phyloP scores from a whole-genome alignment of 2,797 vertebrate species.

The Chloroceryle inda region DNA sequence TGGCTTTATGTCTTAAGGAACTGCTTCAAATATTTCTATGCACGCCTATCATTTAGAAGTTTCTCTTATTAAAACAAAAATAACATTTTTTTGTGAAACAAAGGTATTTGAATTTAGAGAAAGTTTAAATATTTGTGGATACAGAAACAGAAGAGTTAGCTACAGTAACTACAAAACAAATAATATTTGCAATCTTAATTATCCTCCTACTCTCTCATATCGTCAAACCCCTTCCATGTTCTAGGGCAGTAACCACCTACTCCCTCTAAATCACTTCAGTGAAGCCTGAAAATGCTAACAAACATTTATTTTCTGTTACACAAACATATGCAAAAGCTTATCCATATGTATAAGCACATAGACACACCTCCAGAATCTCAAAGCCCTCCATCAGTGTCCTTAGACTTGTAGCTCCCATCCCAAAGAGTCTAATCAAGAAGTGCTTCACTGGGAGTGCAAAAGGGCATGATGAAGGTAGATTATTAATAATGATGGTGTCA shows the following conservation, averaged over 20 bases:
- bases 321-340: constrained; percentile 4
- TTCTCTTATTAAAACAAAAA: neutral
- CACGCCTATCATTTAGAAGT: neutral
- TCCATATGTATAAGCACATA: neutral
- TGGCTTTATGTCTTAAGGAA: neutral
- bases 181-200: constrained; percentile 30
- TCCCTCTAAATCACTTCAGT: neutral
- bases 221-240: neutral
- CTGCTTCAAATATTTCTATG: neutral
- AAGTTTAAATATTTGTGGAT: neutral
- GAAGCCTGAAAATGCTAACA: neutral
- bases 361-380: neutral
- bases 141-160: neutral
- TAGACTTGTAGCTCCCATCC: neutral
- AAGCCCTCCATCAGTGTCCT: neutral
- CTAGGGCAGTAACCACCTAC: constrained; percentile 25
- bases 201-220: neutral
- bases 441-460: neutral
- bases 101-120: neutral
- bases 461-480: neutral
- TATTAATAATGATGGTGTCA: neutral
- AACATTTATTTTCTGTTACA: neutral
- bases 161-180: constrained; percentile 6
- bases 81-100: accelerated
- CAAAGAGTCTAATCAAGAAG: neutral